Evolutionary conservation across 2,888 invertebrate species (phyloP), one percentile per base, ranked within the genome.

Genomic region (Norana najaformis): DNA sequence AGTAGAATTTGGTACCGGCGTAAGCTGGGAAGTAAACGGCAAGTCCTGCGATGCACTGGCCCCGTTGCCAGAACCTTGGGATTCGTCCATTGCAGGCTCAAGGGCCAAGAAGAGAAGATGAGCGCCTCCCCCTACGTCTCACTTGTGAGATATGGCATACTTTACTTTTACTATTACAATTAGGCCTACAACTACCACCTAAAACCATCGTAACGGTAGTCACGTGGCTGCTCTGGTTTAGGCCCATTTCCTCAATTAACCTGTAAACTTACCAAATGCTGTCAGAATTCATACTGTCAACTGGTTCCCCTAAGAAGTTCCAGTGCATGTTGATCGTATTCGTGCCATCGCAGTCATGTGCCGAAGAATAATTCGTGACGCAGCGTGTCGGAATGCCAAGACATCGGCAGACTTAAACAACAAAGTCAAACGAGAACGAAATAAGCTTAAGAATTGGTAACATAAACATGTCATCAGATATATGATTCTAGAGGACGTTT

Each of bases 341-440:
- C 90, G 97, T 97, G 91, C 96, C 97, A 94, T 98, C 97, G 37
- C 98, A 98, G 95, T 99, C 99, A 94, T 99, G 98, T 0, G 98
- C 98, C n/a, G 98, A 97, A 34, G 97, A 96, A 93, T 97, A 98
- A 93, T 97, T 98, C 0, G 98, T 97, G 5, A 99, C 96, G 0
- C 97, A 96, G 88, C 98, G 96, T 89, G 97, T 96, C 0, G 98
- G 98, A 89, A 99, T 97, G 23, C 99, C 99, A 53, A 99, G 95
- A 0, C 97, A 96, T 93, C 98, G 96, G 93, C 97, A 97, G 93
- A 98, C 97, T 96, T 93, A 41, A 20, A 36, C 11, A 69, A n/a
- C 23, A 69, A 1, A 23, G 23, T 23, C n/a, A n/a, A 47, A 47
- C 1, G 5, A 47, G 6, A n/a, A 69, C 69, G n/a, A n/a, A n/a